Conservation (phyloP, 2,888 invertebrate genomes). For the Lasioglossum oenotherae region DNA sequence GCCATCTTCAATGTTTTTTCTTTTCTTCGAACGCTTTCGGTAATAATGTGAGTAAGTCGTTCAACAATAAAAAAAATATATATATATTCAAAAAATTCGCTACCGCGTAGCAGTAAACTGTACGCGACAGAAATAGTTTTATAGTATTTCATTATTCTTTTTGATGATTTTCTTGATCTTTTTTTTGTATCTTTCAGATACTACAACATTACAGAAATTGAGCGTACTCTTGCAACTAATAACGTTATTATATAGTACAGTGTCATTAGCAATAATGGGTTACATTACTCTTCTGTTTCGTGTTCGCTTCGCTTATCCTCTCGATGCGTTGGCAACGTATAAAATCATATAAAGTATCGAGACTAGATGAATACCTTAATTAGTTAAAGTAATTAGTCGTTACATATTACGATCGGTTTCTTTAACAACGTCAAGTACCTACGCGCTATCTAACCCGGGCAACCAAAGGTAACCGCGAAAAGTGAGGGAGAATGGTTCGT, state of each 20-base stretch:
- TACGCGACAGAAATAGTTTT: constrained; percentile 44
- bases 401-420: constrained; percentile 67
- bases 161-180: not conserved
- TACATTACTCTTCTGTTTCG: constrained; percentile 32
- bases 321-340: constrained; percentile 72
- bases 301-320: constrained; percentile 56
- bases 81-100: constrained; percentile 34
- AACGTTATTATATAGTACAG: constrained; percentile 47
- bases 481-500: constrained; percentile 17
- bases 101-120: constrained; percentile 32
- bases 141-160: constrained; percentile 30
- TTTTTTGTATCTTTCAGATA: constrained; percentile 53
- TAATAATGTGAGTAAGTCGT: constrained; percentile 29
- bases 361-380: constrained; percentile 77
- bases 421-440: constrained; percentile 16
- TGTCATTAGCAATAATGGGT: constrained; percentile 43
- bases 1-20: constrained; percentile 13
- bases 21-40: not conserved
- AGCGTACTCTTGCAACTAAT: constrained; percentile 60
- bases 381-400: constrained; percentile 68
- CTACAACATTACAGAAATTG: constrained; percentile 64
- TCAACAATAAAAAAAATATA: constrained; percentile 27
- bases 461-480: constrained; percentile 4
- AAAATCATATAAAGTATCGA: constrained; percentile 76
- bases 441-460: constrained; percentile 1